Evolutionary conservation across 2,888 invertebrate genomes (phyloP).

Genomic region (Amiota minor): DNA sequence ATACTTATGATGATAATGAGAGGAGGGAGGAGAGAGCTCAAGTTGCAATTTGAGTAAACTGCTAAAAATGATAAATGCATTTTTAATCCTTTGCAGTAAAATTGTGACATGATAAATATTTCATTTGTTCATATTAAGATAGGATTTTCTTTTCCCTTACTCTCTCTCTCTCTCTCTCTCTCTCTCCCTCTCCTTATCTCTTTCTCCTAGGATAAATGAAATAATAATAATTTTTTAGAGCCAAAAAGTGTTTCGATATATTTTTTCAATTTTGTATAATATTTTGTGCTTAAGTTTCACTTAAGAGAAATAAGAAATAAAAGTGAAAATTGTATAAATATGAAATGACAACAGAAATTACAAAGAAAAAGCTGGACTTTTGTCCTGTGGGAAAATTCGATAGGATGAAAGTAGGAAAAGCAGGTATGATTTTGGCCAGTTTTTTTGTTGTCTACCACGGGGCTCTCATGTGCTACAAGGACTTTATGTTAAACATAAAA

Average conservation of each 20-base stretch:
- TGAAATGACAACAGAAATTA: conserved; percentile 5
- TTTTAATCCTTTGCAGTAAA: conserved; percentile 46
- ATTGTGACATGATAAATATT: conserved; percentile 37
- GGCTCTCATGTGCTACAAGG: neutral
- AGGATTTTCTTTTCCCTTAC: neutral
- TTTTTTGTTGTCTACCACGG: neutral
- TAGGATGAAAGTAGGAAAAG: neutral
- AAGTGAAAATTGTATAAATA: conserved; percentile 3
- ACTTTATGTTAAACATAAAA: neutral
- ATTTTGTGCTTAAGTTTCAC: neutral
- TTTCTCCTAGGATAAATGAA: too few relatives aligned
- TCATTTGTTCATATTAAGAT: conserved; percentile 33
- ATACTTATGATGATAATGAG: conserved; percentile 11
- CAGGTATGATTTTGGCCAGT: neutral
- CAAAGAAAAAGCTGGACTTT: neutral
- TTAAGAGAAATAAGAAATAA: too few relatives aligned
- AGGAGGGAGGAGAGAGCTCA: too few relatives aligned
- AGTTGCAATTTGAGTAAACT: neutral
- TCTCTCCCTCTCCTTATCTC: too few relatives aligned
- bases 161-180: neutral
- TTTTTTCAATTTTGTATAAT: neutral
- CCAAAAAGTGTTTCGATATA: neutral
- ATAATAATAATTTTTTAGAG: too few relatives aligned
- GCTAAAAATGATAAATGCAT: conserved; percentile 42
- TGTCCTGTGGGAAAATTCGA: neutral